phyloP scores from a whole-genome alignment of 2,797 vertebrate species.

The Balearica regulorum region DNA sequence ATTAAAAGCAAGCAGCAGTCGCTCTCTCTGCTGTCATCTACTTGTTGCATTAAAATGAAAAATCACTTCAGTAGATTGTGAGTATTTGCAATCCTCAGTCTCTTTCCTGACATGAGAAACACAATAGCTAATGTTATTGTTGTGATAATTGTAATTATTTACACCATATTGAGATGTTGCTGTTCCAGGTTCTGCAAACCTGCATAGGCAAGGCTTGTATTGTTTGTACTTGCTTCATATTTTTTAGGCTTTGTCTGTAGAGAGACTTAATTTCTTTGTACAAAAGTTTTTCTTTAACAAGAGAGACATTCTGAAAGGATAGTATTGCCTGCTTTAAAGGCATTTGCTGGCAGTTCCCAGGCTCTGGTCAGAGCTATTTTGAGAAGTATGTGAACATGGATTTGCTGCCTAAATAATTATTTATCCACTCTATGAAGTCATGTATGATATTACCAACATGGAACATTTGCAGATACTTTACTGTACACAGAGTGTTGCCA shows the following conservation, averaged over 20 bases:
- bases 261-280: not conserved
- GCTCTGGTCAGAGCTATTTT: not conserved
- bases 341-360: not conserved
- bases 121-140: not conserved
- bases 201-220: not conserved
- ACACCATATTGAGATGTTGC: not conserved
- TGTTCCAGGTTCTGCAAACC: not conserved
- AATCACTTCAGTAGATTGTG: not conserved
- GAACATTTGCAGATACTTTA: not conserved
- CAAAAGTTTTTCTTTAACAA: not conserved
- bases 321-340: not conserved
- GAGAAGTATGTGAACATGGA: not conserved
- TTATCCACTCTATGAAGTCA: not conserved
- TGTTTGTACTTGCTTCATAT: not conserved
- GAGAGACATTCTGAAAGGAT: not conserved
- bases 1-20: not conserved
- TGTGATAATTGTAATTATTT: not conserved
- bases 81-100: not conserved
- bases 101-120: not conserved
- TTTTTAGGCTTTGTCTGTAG: not conserved
- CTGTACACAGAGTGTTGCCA: not conserved
- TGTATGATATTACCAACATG: not conserved
- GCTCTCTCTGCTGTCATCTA: not conserved
- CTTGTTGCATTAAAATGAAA: conserved; percentile 5
- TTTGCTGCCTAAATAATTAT: not conserved